A percentile compares a stretch with the other conserved stretches of the same genome.
phyloP scores from a whole-genome alignment of 1,140 invertebrate species.

The Globodera ellingtonae region DNA sequence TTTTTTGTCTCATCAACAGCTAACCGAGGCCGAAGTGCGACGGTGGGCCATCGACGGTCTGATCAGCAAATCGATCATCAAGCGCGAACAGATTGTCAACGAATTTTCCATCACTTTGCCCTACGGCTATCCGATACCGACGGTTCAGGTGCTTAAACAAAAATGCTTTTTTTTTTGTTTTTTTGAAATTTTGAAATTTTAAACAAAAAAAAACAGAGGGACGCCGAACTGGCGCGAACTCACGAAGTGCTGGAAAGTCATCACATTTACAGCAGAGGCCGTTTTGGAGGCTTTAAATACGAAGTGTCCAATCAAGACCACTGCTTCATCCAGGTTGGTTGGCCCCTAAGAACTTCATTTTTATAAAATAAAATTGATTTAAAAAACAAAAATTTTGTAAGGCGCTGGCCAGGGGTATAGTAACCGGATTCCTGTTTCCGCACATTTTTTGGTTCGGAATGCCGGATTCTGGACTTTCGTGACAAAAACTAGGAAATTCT shows the following conservation, averaged over 20 bases:
- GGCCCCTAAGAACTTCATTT: no score
- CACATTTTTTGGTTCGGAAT: no score
- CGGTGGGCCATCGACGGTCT: conserved; percentile 60
- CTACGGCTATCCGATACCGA: conserved; percentile 65
- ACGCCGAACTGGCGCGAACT: conserved; percentile 59
- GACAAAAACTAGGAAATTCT: no score
- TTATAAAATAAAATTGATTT: no score
- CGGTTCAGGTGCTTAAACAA: conserved; percentile 43
- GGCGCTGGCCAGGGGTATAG: no score
- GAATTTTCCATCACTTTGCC: conserved; percentile 59
- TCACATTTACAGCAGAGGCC: conserved; percentile 60
- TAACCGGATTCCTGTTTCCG: no score
- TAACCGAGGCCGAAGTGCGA: conserved; percentile 62
- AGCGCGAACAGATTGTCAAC: conserved; percentile 56
- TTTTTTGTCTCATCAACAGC: conserved; percentile 33
- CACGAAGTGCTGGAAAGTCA: conserved; percentile 58
- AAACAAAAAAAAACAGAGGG: conserved; percentile 48
- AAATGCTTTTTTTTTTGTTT: background rate
- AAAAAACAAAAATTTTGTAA: no score
- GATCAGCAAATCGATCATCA: conserved; percentile 60
- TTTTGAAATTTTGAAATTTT: background rate
- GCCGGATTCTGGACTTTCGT: no score
- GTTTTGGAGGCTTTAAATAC: conserved; percentile 66
- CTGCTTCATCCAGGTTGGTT: conserved; percentile 63
- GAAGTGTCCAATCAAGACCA: conserved; percentile 59